These are phyloP conservation scores for Pyrrhia umbra DNA, from an alignment of 2,888 invertebrate genomes.

Conservation along the genomic window DNA sequence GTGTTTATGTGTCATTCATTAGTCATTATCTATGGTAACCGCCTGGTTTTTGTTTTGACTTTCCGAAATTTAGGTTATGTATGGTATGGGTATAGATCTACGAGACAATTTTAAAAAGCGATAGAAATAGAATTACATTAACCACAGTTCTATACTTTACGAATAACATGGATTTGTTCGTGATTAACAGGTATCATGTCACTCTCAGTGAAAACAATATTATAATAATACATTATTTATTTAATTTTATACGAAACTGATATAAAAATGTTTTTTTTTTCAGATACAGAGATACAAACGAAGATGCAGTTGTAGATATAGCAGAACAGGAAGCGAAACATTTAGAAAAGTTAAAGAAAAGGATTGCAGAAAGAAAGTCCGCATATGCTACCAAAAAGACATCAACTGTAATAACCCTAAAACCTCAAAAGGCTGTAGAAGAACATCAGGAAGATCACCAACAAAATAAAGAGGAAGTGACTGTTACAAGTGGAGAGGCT, in stretches of 20 bases:
- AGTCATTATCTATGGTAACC: no score
- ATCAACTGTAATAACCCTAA: constrained; percentile 67
- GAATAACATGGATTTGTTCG: not conserved
- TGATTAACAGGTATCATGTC: not conserved
- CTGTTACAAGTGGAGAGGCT: constrained; percentile 41
- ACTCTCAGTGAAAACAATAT: not conserved
- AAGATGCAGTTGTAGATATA: constrained; percentile 70
- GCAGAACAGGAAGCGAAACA: constrained; percentile 88
- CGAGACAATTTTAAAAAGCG: no score
- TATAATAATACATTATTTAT: no score
- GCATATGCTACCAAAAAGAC: constrained; percentile 71
- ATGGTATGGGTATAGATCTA: no score
- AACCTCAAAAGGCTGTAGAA: constrained; percentile 56
- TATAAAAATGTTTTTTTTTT: constrained; percentile 18
- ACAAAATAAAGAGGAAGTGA: constrained; percentile 64
- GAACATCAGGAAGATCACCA: constrained; percentile 59
- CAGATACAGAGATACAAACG: constrained; percentile 86
- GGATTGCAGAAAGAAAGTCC: constrained; percentile 90
- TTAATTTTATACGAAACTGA: no score
- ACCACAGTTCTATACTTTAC: not conserved
- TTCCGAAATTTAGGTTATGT: no score
- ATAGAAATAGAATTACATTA: no score
- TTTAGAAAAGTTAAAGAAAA: constrained; percentile 90
- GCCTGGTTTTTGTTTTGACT: no score
- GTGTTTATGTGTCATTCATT: no score